These are phyloP conservation scores for Ernsta delagoae DNA, from an alignment of 2,888 invertebrate species.

Conservation along the genomic window DNA sequence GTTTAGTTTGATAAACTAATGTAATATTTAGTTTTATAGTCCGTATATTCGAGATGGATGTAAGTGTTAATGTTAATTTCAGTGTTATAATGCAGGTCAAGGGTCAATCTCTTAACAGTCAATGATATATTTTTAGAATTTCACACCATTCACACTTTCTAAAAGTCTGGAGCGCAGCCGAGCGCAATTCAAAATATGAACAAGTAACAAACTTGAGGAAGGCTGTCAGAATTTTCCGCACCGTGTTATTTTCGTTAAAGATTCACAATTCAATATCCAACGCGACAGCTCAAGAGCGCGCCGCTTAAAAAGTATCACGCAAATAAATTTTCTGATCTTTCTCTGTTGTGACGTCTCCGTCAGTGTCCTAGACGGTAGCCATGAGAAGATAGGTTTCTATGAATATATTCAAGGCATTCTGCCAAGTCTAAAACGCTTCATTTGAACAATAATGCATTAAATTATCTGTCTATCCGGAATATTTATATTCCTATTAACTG, in stretches of 20 bases:
- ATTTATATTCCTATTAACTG: slow-evolving; percentile 31
- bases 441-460: slow-evolving; percentile 46
- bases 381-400: slow-evolving; percentile 44
- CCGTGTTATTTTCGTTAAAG: slow-evolving; percentile 20
- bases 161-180: neutral
- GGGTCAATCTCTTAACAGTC: too few relatives aligned
- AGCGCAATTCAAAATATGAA: slow-evolving; percentile 3
- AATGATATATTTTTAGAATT: neutral
- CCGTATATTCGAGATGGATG: too few relatives aligned
- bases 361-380: slow-evolving; percentile 23
- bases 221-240: neutral
- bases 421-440: slow-evolving; percentile 52
- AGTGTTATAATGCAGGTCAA: too few relatives aligned
- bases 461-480: slow-evolving; percentile 33
- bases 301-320: slow-evolving; percentile 24
- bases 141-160: neutral
- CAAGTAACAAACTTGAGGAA: slow-evolving; percentile 4
- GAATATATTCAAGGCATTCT: slow-evolving; percentile 46
- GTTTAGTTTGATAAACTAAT: too few relatives aligned
- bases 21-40: too few relatives aligned
- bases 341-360: slow-evolving; percentile 39
- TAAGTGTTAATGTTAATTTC: too few relatives aligned
- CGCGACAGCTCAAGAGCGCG: slow-evolving; percentile 33
- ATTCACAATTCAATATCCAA: slow-evolving; percentile 22
- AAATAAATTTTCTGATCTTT: slow-evolving; percentile 25